Evolutionary conservation across 2,797 vertebrate species (phyloP).

Genomic region (Orestias chungarensis): DNA sequence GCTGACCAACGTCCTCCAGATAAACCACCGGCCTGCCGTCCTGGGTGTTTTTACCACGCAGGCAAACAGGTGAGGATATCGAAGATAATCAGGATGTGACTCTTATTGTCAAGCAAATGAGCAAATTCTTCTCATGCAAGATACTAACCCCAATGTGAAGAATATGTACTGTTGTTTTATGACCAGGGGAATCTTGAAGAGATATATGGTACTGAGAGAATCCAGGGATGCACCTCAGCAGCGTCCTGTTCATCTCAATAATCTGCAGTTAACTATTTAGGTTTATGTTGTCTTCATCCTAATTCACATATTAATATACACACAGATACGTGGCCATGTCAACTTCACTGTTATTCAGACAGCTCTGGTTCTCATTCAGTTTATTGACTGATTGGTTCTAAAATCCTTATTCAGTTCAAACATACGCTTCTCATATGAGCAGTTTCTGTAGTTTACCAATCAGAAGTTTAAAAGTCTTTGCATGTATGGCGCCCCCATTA

Average conservation of each 20-base stretch:
- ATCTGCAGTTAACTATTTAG: neutral
- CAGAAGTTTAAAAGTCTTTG: neutral
- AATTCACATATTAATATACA: neutral
- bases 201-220: neutral
- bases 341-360: neutral
- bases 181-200: neutral
- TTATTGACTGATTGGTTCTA: neutral
- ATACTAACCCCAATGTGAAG: neutral
- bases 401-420: too few species aligned
- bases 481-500: neutral
- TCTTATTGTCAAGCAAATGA: neutral
- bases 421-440: neutral
- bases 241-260: neutral
- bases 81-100: neutral
- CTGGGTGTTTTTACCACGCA: conserved; percentile 94
- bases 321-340: neutral
- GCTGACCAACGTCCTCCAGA: conserved; percentile 83
- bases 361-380: neutral
- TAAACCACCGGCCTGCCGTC: conserved; percentile 85
- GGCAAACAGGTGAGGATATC: conserved; percentile 85
- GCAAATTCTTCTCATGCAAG: neutral
- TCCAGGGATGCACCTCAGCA: neutral
- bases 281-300: neutral
- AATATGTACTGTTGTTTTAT: neutral
- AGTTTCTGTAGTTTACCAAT: neutral